Conservation (phyloP, 2,113 vertebrate genomes). For the Strix uralensis region DNA sequence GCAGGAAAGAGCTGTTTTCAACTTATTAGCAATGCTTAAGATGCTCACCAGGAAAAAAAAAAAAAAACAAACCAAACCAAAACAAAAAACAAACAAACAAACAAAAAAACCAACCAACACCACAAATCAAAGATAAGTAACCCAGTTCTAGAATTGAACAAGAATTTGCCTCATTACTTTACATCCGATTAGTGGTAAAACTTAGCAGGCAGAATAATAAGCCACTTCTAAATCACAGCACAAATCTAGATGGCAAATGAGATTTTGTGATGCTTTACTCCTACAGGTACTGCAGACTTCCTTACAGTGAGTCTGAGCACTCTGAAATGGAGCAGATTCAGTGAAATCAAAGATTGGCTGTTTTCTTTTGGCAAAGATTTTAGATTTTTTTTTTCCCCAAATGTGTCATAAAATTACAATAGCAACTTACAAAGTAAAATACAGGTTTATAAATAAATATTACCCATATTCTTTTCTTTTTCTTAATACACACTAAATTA, state of each 20-base stretch:
- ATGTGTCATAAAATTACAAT: background rate
- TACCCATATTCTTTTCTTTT: background rate
- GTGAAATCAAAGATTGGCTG: background rate
- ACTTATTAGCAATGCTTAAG: background rate
- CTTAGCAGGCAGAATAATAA: background rate
- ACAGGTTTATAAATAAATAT: background rate
- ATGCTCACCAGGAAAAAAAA: background rate
- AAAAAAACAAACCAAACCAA: too few species aligned
- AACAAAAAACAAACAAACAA: background rate
- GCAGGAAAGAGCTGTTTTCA: background rate
- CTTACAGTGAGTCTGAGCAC: background rate
- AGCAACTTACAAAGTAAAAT: background rate
- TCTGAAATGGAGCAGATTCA: background rate
- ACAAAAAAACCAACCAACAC: background rate
- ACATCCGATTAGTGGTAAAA: background rate
- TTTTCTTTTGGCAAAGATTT: background rate
- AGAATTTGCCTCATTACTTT: background rate
- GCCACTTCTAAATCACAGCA: background rate
- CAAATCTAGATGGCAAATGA: fast-evolving
- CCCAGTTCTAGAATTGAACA: background rate
- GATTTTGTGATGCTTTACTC: background rate
- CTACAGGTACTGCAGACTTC: background rate
- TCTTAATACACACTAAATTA: background rate
- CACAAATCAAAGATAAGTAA: background rate
- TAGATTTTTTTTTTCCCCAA: background rate